Evolutionary conservation across 2,797 vertebrate genomes (phyloP).

Genomic region (Syndactyla subalaris): DNA sequence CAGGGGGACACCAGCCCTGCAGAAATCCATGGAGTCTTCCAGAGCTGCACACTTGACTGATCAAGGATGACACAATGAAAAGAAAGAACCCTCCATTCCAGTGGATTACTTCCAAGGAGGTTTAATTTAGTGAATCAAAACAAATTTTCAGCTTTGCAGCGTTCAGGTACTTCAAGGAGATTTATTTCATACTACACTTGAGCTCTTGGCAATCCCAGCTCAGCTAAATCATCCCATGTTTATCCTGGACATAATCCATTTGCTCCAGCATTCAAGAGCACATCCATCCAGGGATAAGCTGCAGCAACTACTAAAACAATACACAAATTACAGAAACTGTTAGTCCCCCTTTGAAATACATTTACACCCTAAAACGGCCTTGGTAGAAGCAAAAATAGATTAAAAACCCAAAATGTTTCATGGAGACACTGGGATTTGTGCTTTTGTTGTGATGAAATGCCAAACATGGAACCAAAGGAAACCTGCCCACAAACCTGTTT

Average conservation of each 20-base stretch:
- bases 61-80: background rate
- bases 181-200: conserved; percentile 1
- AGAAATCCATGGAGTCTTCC: background rate
- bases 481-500: conserved; percentile 83
- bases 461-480: background rate
- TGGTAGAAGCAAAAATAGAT: background rate
- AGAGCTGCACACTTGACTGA: background rate
- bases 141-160: background rate
- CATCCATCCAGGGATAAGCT: background rate
- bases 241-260: conserved; percentile 25
- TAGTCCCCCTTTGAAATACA: background rate
- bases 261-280: conserved; percentile 5
- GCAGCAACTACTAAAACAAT: conserved; percentile 4
- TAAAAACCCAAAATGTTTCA: background rate
- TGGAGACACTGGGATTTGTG: rapidly evolving
- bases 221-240: conserved; percentile 16
- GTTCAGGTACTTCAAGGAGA: background rate
- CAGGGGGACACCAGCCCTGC: background rate
- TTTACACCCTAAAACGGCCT: background rate
- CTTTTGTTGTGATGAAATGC: background rate
- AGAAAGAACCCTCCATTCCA: background rate
- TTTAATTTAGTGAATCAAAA: conserved; percentile 51
- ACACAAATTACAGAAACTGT: background rate
- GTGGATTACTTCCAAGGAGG: background rate
- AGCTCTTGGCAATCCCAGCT: background rate